phyloP scores from a whole-genome alignment of 2,113 vertebrate species.

The Falcunculus frontatus region DNA sequence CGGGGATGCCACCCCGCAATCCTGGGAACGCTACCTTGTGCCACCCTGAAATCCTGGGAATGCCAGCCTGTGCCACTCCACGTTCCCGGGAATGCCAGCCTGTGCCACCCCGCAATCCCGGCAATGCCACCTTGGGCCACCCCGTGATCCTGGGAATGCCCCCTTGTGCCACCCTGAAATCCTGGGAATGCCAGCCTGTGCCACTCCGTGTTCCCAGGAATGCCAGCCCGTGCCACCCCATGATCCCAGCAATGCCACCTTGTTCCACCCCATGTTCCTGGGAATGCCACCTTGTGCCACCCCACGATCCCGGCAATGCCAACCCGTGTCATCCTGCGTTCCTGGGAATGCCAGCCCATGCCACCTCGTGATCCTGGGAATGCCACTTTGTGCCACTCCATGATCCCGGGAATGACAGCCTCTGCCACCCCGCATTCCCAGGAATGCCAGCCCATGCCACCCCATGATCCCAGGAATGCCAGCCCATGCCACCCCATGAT shows the following conservation, averaged over 20 bases:
- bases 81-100: neutral
- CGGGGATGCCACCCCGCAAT: neutral
- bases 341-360: neutral
- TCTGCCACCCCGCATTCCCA: no score
- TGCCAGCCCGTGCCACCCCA: neutral
- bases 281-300: neutral
- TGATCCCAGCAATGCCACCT: neutral
- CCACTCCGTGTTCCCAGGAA: accelerated
- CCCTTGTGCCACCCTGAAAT: neutral
- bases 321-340: accelerated
- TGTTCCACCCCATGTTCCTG: accelerated
- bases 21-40: neutral
- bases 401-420: neutral
- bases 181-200: neutral
- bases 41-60: neutral
- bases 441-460: neutral
- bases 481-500: no score
- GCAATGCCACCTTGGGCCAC: neutral
- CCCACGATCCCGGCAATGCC: neutral
- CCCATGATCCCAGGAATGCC: no score
- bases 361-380: neutral
- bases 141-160: neutral
- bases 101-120: no score
- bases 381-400: no score
- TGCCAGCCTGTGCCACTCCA: neutral